Evolutionary conservation across 2,797 vertebrate genomes (phyloP).

Genomic region (Anguilla obscura): DNA sequence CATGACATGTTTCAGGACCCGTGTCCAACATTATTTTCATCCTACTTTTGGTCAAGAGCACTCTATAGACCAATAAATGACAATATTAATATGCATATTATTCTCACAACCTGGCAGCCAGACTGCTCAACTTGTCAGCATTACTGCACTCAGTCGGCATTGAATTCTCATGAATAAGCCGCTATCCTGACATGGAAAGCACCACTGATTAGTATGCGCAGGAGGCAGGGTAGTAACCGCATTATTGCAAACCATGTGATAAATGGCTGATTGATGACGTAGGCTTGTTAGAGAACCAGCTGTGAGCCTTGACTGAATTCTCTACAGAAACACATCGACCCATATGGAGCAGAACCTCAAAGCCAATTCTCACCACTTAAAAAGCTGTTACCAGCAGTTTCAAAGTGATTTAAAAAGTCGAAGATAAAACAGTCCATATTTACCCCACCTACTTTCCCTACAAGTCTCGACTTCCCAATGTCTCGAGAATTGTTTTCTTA

Average conservation of each 20-base stretch:
- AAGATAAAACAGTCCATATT: slow-evolving; percentile 47
- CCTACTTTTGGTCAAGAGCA: not conserved
- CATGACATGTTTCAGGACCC: not conserved
- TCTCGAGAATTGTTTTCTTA: not conserved
- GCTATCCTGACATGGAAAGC: slow-evolving; percentile 5
- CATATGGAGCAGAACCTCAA: slow-evolving; percentile 35
- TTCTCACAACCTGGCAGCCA: not conserved
- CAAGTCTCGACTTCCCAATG: not conserved
- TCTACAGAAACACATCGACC: slow-evolving; percentile 50
- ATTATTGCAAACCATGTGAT: slow-evolving; percentile 61
- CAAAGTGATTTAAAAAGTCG: slow-evolving; percentile 58
- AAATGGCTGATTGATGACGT: slow-evolving; percentile 51
- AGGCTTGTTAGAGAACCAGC: slow-evolving; percentile 53
- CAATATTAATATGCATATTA: not conserved
- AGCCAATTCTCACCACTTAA: slow-evolving; percentile 52
- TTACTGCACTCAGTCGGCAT: not conserved
- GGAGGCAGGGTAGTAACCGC: slow-evolving; percentile 51
- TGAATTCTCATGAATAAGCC: not conserved
- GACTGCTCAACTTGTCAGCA: not conserved
- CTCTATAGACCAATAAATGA: not conserved
- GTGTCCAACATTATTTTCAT: not conserved
- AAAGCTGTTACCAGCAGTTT: slow-evolving; percentile 52
- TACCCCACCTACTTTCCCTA: not conserved
- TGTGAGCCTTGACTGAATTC: slow-evolving; percentile 53
- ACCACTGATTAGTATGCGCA: slow-evolving; percentile 60